Evolutionary conservation across 2,888 invertebrate species (phyloP).

Genomic region (Choristoneura rosaceana): DNA sequence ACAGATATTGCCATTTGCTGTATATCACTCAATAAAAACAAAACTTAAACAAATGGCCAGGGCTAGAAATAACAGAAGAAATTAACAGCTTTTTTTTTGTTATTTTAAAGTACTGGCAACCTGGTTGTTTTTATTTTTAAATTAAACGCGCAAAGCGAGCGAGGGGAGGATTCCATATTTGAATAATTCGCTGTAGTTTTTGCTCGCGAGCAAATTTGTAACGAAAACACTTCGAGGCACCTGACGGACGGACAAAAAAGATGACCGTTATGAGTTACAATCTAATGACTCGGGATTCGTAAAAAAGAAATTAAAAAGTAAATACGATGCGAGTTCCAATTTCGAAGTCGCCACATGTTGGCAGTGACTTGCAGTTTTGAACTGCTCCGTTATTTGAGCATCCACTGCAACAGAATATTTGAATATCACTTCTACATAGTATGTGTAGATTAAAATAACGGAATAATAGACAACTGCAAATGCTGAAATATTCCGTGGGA

Average conservation of each 20-base stretch:
- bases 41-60: conserved; percentile 45
- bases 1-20: conserved; percentile 30
- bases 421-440: background rate
- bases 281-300: conserved; percentile 77
- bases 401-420: conserved; percentile 34
- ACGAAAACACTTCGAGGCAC: conserved; percentile 59
- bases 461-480: too few species aligned
- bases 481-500: too few species aligned
- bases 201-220: conserved; percentile 60
- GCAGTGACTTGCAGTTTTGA: conserved; percentile 73
- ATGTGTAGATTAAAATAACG: too few species aligned
- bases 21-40: conserved; percentile 37
- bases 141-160: conserved; percentile 53
- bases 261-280: conserved; percentile 78
- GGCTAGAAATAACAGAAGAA: conserved; percentile 52
- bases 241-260: conserved; percentile 70
- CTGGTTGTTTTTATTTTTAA: conserved; percentile 43
- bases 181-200: conserved; percentile 57
- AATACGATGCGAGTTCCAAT: conserved; percentile 72
- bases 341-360: conserved; percentile 79
- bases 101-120: conserved; percentile 40
- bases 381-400: conserved; percentile 28
- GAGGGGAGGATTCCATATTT: conserved; percentile 46
- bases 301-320: conserved; percentile 68
- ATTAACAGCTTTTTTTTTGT: conserved; percentile 22